Conservation (phyloP, 2,113 vertebrate species). For the Pedetes capensis region DNA sequence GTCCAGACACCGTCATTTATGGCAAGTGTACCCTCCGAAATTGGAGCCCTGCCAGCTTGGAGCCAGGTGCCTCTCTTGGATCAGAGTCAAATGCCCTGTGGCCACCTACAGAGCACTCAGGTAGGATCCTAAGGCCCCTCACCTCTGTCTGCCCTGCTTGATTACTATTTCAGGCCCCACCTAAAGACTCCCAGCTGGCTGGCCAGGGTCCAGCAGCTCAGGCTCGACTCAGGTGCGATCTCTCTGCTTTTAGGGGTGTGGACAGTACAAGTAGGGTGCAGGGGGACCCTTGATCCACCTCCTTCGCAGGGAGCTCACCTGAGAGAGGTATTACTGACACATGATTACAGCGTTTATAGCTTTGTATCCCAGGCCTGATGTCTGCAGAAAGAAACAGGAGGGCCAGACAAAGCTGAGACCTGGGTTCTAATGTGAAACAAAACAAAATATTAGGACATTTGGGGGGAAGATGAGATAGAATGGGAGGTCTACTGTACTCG, state of each 20-base stretch:
- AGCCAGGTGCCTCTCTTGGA: conserved; percentile 89
- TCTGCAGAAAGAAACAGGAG: conserved; percentile 16
- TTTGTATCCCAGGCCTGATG: not conserved
- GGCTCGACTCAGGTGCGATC: conserved; percentile 68
- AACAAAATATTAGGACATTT: not conserved
- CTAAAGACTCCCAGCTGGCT: conserved; percentile 85
- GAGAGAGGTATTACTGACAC: conserved; percentile 13
- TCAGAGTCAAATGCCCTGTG: conserved; percentile 83
- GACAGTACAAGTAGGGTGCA: conserved; percentile 56
- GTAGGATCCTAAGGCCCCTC: conserved; percentile 80
- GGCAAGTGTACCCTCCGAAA: conserved; percentile 76
- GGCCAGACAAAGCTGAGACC: not conserved
- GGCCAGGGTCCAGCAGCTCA: conserved; percentile 76
- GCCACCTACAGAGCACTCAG: conserved; percentile 86
- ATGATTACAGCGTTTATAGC: conserved; percentile 24
- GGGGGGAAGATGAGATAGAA: not conserved
- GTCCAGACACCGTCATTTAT: conserved; percentile 82
- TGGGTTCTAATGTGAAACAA: conserved; percentile 8
- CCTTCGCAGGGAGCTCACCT: conserved; percentile 41
- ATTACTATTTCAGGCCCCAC: conserved; percentile 79
- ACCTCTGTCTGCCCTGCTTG: conserved; percentile 77
- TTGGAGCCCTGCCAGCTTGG: conserved; percentile 82
- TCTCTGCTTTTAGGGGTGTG: conserved; percentile 51
- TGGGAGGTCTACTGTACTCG: not conserved
- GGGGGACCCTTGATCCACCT: not conserved